A percentile compares a stretch with the other conserved stretches of the same genome.
phyloP scores from a whole-genome alignment of 2,113 vertebrate species.

The Syrmaticus mikado region DNA sequence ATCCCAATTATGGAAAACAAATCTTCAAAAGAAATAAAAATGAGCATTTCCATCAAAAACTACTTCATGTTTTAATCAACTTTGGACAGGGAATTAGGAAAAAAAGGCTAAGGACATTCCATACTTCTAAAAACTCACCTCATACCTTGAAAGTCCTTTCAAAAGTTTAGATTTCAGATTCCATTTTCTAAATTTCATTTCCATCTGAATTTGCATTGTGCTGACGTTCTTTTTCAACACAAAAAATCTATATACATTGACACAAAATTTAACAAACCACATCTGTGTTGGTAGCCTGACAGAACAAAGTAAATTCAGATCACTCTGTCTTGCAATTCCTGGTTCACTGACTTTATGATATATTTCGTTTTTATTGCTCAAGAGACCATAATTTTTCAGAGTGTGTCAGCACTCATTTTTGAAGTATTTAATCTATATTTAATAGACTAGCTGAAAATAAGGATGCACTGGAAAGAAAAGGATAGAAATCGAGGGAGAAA shows the following conservation, averaged over 20 bases:
- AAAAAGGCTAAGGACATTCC: not conserved
- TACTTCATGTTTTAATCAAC: not conserved
- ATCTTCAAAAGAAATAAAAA: not conserved
- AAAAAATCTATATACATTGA: not conserved
- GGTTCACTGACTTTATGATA: constrained; percentile 18
- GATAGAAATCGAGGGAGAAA: not conserved
- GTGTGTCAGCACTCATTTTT: constrained; percentile 5
- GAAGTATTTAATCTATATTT: constrained; percentile 36
- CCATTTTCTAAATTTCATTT: not conserved
- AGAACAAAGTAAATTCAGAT: constrained; percentile 23
- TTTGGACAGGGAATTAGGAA: not conserved
- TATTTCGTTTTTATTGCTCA: constrained; percentile 33
- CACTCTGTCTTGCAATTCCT: not conserved
- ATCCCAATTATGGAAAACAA: not conserved
- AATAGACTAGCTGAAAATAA: constrained; percentile 11
- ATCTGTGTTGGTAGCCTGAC: not conserved
- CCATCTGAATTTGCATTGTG: not conserved
- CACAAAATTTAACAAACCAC: not conserved
- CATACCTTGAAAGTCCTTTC: not conserved
- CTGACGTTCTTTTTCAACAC: not conserved
- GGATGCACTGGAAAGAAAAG: not conserved
- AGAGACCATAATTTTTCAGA: not conserved
- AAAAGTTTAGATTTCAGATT: not conserved
- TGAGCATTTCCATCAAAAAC: not conserved
- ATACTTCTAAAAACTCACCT: not conserved